Evolutionary conservation across 2,797 vertebrate species (phyloP).

Genomic region (Artibeus lituratus): DNA sequence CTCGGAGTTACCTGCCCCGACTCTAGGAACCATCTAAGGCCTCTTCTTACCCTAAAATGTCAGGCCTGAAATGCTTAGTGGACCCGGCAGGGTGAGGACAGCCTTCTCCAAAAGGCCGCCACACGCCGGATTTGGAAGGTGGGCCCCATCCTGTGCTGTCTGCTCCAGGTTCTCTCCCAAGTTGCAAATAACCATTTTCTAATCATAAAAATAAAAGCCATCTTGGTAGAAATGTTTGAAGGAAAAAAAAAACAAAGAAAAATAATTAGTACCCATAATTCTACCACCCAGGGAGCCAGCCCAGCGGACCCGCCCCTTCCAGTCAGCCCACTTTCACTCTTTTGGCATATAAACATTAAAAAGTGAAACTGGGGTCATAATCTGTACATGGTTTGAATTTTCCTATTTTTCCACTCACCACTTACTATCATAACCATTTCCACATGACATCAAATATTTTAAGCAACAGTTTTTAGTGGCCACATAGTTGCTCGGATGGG

Average conservation of each 20-base stretch:
- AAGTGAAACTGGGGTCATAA: conserved; percentile 39
- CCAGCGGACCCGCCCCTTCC: neutral
- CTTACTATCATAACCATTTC: conserved; percentile 53
- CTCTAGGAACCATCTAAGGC: neutral
- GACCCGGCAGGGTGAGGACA: neutral
- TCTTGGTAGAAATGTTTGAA: neutral
- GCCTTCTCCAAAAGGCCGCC: neutral
- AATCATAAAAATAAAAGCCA: conserved; percentile 10
- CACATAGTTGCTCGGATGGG: neutral
- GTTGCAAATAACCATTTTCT: neutral
- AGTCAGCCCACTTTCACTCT: neutral
- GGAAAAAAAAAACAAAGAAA: neutral
- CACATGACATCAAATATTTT: conserved; percentile 47
- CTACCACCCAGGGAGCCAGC: neutral
- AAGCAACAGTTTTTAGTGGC: conserved; percentile 33
- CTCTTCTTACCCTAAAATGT: neutral
- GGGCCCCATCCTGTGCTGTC: neutral
- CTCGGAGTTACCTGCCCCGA: neutral
- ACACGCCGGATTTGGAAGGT: neutral
- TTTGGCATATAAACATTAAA: conserved; percentile 34
- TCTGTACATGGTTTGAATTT: conserved; percentile 36
- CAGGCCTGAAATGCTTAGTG: neutral
- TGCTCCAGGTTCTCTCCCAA: neutral
- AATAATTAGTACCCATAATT: neutral
- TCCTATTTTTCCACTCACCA: conserved; percentile 14